Percentiles rank a stretch among this genome's conserved stretches.
phyloP scores from a whole-genome alignment of 2,797 vertebrate species.

The Oreortyx pictus region DNA sequence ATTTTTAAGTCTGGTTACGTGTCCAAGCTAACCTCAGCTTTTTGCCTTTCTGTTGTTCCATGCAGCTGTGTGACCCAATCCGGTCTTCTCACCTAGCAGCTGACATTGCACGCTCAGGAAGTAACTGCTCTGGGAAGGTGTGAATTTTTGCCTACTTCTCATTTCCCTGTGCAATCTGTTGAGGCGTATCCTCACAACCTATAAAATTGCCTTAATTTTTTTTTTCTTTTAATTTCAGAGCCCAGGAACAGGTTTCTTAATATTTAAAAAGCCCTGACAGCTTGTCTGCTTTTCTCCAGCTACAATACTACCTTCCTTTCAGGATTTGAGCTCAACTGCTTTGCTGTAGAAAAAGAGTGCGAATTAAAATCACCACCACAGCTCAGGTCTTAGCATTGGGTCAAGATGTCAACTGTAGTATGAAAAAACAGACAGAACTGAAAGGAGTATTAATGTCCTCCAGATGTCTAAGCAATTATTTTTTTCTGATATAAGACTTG shows the following conservation, averaged over 20 bases:
- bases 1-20: conserved; percentile 4
- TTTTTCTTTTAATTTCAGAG: not conserved
- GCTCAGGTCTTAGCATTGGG: not conserved
- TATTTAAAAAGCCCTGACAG: conserved; percentile 2
- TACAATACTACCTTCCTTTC: not conserved
- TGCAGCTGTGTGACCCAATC: not conserved
- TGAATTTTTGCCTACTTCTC: not conserved
- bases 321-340: not conserved
- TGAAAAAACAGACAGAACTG: not conserved
- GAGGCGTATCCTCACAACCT: not conserved
- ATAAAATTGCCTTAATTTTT: not conserved
- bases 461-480: not conserved
- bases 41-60: not conserved
- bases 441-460: not conserved
- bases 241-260: not conserved
- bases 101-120: not conserved
- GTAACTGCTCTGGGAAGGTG: not conserved
- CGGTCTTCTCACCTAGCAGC: not conserved
- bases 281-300: not conserved
- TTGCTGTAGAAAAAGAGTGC: not conserved
- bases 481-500: not conserved
- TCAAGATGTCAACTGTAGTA: not conserved
- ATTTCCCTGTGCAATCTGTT: not conserved
- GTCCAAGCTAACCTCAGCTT: not conserved
- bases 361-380: not conserved